Evolutionary conservation across 2,113 vertebrate species (phyloP).

Genomic region (Mungos mungo): DNA sequence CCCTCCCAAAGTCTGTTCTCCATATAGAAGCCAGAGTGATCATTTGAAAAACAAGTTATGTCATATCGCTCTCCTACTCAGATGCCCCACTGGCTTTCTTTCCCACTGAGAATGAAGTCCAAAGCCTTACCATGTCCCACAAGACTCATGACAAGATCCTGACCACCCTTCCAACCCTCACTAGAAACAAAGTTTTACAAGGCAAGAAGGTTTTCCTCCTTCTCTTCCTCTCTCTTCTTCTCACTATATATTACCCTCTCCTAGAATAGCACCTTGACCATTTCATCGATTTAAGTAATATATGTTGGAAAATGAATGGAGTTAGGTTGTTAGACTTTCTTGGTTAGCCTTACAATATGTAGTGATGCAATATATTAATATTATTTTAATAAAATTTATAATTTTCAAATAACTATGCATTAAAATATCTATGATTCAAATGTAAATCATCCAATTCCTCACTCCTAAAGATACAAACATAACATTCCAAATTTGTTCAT

Average conservation of each 20-base stretch:
- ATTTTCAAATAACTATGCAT: background rate
- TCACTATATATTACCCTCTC: background rate
- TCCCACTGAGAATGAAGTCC: background rate
- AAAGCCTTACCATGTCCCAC: background rate
- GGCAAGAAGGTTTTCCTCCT: background rate
- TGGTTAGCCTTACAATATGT: background rate
- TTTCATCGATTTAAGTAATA: background rate
- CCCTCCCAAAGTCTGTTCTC: background rate
- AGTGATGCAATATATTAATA: background rate
- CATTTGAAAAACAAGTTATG: background rate
- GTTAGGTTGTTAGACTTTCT: background rate
- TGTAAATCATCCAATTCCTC: background rate
- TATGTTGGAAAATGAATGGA: background rate
- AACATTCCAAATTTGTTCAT: background rate
- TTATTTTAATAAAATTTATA: background rate
- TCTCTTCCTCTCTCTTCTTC: background rate
- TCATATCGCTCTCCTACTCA: background rate
- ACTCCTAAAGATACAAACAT: background rate
- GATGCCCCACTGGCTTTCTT: background rate
- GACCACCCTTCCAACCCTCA: background rate
- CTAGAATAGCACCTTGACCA: background rate
- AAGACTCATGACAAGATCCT: background rate
- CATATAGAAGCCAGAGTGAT: background rate
- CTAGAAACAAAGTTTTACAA: background rate
- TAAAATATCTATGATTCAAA: background rate